Percentiles rank a stretch among this genome's conserved stretches.
phyloP scores from a whole-genome alignment of 2,888 invertebrate genomes.

The Dasypolia templi region DNA sequence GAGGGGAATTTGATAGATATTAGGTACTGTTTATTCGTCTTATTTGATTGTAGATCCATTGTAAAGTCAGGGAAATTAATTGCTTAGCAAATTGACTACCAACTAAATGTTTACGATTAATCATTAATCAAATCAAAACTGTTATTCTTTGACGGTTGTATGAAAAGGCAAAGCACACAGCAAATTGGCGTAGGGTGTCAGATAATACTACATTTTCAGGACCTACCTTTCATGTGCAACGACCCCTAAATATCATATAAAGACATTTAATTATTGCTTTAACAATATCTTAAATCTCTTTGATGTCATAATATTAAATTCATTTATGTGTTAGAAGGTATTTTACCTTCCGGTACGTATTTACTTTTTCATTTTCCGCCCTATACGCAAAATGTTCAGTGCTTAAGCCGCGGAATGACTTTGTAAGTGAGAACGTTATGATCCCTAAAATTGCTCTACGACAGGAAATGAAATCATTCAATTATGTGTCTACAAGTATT shows the following conservation, averaged over 20 bases:
- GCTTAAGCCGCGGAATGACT: constrained; percentile 43
- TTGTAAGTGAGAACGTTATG: constrained; percentile 50
- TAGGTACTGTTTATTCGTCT: not conserved
- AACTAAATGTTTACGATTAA: no score
- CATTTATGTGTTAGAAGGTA: not conserved
- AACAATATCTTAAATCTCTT: no score
- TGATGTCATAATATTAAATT: no score
- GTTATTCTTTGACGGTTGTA: no score
- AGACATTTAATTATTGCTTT: no score
- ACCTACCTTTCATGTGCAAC: not conserved
- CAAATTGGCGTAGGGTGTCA: not conserved
- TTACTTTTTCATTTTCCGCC: constrained; percentile 50
- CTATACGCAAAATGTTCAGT: constrained; percentile 42
- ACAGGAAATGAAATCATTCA: constrained; percentile 38
- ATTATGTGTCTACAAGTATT: not conserved
- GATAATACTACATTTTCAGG: not conserved
- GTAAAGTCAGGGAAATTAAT: not conserved
- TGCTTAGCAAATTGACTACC: not conserved
- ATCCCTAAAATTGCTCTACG: constrained; percentile 39
- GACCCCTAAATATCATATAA: not conserved
- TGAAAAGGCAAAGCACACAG: not conserved
- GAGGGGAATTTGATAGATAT: not conserved
- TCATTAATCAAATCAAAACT: not conserved
- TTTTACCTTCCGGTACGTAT: constrained; percentile 27
- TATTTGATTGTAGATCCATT: not conserved